These are phyloP conservation scores for Lemur catta DNA, from an alignment of 2,797 vertebrate genomes.

Conservation along the genomic window DNA sequence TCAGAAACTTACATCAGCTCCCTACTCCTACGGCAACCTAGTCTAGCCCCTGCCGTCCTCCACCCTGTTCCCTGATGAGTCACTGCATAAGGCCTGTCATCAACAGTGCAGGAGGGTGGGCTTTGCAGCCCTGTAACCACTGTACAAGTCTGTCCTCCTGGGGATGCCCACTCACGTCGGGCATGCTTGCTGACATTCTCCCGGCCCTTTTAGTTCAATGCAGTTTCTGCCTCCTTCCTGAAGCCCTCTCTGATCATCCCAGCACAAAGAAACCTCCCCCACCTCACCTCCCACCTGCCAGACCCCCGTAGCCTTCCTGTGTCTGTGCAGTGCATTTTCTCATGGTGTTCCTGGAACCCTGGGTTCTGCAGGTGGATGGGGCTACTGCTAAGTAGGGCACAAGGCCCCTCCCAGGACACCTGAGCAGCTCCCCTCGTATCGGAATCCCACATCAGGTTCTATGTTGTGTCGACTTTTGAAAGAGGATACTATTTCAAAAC, in stretches of 20 bases:
- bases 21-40: background rate
- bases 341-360: background rate
- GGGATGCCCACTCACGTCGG: background rate
- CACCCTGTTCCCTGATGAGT: background rate
- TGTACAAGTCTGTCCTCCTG: background rate
- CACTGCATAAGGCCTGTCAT: background rate
- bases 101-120: background rate
- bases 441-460: background rate
- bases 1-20: background rate
- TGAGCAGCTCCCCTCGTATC: background rate
- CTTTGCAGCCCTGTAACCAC: background rate
- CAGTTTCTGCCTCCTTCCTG: background rate
- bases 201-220: background rate
- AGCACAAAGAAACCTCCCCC: too few species aligned
- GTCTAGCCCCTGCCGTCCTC: background rate
- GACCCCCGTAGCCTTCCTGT: background rate
- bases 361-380: background rate
- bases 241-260: background rate
- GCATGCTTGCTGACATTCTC: accelerated
- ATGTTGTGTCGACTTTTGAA: background rate
- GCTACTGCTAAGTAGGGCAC: background rate
- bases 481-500: background rate
- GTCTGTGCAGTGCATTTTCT: background rate
- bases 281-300: too few species aligned
- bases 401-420: background rate